These are phyloP conservation scores for Pseudanteris insignis DNA, from an alignment of 2,888 invertebrate genomes.

Conservation along the genomic window DNA sequence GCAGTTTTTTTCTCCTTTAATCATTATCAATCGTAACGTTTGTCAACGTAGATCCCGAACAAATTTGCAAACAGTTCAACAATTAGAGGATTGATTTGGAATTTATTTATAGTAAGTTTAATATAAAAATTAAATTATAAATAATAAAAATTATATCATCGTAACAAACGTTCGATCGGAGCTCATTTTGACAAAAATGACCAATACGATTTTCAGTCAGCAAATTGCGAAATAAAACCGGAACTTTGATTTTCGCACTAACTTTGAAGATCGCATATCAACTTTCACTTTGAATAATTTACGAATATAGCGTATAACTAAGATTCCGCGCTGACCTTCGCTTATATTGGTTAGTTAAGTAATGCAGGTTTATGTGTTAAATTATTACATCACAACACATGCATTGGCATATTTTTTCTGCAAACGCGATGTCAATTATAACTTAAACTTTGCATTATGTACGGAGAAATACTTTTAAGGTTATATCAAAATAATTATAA, in stretches of 20 bases:
- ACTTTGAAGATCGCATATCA: neutral
- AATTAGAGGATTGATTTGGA: too few species aligned
- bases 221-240: neutral
- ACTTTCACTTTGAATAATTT: conserved; percentile 14
- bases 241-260: conserved; percentile 1
- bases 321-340: conserved; percentile 21
- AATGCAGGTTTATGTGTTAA: conserved; percentile 23
- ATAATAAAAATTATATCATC: too few species aligned
- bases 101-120: too few species aligned
- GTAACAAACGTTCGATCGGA: too few species aligned
- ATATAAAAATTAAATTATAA: too few species aligned
- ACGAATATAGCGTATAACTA: conserved; percentile 2
- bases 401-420: conserved; percentile 16
- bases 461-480: conserved; percentile 9
- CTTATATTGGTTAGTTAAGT: conserved; percentile 24
- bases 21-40: conserved; percentile 14
- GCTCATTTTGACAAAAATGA: too few species aligned
- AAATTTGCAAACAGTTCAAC: too few species aligned
- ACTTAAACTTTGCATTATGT: neutral
- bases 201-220: too few species aligned
- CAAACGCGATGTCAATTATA: conserved; percentile 11
- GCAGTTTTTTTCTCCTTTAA: conserved; percentile 6
- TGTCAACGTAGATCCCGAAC: conserved; percentile 1
- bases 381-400: conserved; percentile 13
- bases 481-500: conserved; percentile 13